Evolutionary conservation across 2,888 invertebrate genomes (phyloP).

Genomic region (Agrotis clavis): DNA sequence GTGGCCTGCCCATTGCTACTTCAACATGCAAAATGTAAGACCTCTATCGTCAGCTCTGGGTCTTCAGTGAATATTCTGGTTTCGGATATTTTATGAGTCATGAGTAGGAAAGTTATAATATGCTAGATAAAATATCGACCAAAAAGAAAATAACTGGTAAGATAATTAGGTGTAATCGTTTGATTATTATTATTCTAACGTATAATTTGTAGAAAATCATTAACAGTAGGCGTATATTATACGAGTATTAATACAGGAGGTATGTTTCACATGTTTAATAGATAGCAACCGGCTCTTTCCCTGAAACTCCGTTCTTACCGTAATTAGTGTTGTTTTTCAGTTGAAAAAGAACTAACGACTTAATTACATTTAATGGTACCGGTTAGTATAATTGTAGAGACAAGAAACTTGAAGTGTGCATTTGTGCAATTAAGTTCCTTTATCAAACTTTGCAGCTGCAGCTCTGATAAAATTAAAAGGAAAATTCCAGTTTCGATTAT

Average conservation of each 20-base stretch:
- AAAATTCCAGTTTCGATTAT: background rate
- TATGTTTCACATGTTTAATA: background rate
- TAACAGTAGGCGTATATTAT: background rate
- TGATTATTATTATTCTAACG: no score
- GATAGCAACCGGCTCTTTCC: conserved; percentile 21
- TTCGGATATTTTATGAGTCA: no score
- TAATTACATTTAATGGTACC: conserved; percentile 1
- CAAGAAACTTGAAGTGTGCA: background rate
- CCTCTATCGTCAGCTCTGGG: no score
- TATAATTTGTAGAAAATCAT: no score
- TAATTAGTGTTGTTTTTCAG: conserved; percentile 28
- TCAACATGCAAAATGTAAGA: no score
- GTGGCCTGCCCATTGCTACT: no score
- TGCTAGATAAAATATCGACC: no score
- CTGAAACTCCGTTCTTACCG: conserved; percentile 20
- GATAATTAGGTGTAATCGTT: no score
- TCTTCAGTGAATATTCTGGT: no score
- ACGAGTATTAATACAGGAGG: background rate
- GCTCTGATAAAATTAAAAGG: background rate
- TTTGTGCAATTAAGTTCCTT: background rate
- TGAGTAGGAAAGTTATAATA: no score
- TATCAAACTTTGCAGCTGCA: background rate
- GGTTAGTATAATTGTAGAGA: background rate
- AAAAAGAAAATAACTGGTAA: no score
- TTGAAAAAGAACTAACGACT: conserved; percentile 14